phyloP scores from a whole-genome alignment of 2,888 invertebrate species.

The Eulithis prunata region DNA sequence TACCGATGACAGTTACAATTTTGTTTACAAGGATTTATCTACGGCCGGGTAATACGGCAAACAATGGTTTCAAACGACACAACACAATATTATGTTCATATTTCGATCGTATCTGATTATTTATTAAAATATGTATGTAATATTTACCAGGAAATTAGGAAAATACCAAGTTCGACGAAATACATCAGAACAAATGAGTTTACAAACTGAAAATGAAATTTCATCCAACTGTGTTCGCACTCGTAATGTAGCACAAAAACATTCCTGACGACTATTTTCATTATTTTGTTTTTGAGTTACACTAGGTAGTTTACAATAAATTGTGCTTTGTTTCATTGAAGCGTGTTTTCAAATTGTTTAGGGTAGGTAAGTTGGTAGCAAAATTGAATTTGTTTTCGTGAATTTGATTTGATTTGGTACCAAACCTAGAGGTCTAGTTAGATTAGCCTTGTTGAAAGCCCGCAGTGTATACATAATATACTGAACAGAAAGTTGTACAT shows the following conservation, averaged over 20 bases:
- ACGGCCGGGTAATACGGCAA: constrained; percentile 42
- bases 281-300: constrained; percentile 6
- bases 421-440: neutral
- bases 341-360: neutral
- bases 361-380: neutral
- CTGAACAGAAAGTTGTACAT: neutral
- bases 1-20: constrained; percentile 77
- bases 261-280: constrained; percentile 4
- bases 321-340: neutral
- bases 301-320: constrained; percentile 1
- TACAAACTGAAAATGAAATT: constrained; percentile 5
- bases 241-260: constrained; percentile 1
- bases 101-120: constrained; percentile 14
- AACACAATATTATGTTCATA: neutral
- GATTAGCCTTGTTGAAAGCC: neutral
- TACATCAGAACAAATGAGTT: neutral
- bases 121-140: neutral
- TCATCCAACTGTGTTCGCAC: neutral
- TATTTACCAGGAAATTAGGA: neutral
- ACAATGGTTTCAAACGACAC: constrained; percentile 15
- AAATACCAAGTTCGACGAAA: neutral
- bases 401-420: neutral
- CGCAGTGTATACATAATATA: neutral
- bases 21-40: constrained; percentile 77
- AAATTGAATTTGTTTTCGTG: neutral